These are phyloP conservation scores for Drosophila neocordata DNA, from an alignment of 1,140 invertebrate species.

Conservation along the genomic window DNA sequence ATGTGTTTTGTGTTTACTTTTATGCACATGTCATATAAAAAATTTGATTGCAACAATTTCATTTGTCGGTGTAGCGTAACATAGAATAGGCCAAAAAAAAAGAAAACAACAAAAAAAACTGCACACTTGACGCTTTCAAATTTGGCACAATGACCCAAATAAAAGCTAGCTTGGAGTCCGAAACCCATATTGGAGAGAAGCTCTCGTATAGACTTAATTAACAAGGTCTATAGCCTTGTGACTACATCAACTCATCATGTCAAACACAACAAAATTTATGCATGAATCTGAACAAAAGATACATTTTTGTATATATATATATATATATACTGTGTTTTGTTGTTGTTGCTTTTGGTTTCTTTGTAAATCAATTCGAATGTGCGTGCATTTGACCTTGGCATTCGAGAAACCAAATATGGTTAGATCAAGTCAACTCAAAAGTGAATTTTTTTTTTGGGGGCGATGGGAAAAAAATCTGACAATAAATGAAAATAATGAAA, in stretches of 20 bases:
- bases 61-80: conserved; percentile 51
- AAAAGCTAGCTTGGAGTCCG: conserved; percentile 4
- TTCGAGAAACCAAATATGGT: conserved; percentile 74
- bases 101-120: conserved; percentile 31
- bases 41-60: conserved; percentile 55
- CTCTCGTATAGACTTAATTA: conserved; percentile 43
- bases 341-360: conserved; percentile 56
- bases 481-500: conserved; percentile 47
- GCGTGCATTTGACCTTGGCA: conserved; percentile 64
- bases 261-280: conserved; percentile 58
- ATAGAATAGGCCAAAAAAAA: conserved; percentile 35
- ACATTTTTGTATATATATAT: neutral
- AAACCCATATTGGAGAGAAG: conserved; percentile 24
- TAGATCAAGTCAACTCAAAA: conserved; percentile 23
- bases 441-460: neutral
- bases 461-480: conserved; percentile 58
- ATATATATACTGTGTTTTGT: conserved; percentile 7
- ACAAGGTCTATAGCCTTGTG: conserved; percentile 56
- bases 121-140: conserved; percentile 62
- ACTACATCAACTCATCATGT: conserved; percentile 46
- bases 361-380: conserved; percentile 52
- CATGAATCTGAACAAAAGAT: conserved; percentile 62
- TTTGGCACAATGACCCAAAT: conserved; percentile 72
- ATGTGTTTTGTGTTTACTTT: conserved; percentile 8
- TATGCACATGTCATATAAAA: conserved; percentile 41